phyloP scores from a whole-genome alignment of 2,113 vertebrate species.

The Lycocorax pyrrhopterus region DNA sequence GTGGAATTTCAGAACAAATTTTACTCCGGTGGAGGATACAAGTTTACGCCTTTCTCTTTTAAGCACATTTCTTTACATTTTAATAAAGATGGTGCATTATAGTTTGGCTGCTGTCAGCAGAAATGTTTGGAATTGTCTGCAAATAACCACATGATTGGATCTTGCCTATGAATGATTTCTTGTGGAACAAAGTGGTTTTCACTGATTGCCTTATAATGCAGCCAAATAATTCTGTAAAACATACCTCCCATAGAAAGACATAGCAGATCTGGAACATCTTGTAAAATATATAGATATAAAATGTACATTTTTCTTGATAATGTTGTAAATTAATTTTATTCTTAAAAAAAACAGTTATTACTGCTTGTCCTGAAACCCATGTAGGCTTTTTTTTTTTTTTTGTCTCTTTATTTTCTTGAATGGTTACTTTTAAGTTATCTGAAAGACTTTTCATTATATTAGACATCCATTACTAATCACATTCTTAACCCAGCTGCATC shows the following conservation, averaged over 20 bases:
- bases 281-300: constrained; percentile 40
- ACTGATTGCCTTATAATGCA: constrained; percentile 80
- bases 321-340: constrained; percentile 60
- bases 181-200: constrained; percentile 52
- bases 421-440: neutral
- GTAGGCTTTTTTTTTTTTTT: neutral
- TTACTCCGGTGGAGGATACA: constrained; percentile 89
- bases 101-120: constrained; percentile 41
- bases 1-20: constrained; percentile 99
- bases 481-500: neutral
- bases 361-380: constrained; percentile 4
- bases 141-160: constrained; percentile 47
- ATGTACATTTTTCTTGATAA: constrained; percentile 48
- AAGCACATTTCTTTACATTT: constrained; percentile 84
- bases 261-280: constrained; percentile 51
- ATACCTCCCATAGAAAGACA: constrained; percentile 55
- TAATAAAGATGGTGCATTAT: constrained; percentile 74
- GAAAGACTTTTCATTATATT: neutral
- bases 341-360: neutral
- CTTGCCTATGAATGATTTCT: neutral
- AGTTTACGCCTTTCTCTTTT: constrained; percentile 92
- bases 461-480: neutral
- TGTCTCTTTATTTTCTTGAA: constrained; percentile 22
- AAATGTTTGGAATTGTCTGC: constrained; percentile 26
- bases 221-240: constrained; percentile 71